phyloP scores from a whole-genome alignment of 2,888 invertebrate species.

The Rhorus exstirpatorius region DNA sequence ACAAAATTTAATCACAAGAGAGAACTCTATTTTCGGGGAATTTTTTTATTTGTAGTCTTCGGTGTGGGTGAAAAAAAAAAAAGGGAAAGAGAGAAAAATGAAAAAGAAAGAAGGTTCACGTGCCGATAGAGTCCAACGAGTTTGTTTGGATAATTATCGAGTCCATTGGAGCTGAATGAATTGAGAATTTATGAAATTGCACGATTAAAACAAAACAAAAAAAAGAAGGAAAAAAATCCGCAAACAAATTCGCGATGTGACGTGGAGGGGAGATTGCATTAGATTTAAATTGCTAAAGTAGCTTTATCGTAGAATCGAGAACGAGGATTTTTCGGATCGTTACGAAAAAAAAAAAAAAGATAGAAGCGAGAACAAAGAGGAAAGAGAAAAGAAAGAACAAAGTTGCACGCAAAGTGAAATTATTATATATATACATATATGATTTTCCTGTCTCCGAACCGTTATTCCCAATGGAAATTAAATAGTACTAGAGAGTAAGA shows the following conservation, averaged over 20 bases:
- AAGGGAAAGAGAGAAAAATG: conserved; percentile 28
- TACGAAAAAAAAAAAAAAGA: conserved; percentile 27
- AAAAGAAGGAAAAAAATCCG: conserved; percentile 8
- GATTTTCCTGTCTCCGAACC: conserved; percentile 57
- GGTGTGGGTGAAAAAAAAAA: conserved; percentile 59
- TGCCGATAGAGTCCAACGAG: conserved; percentile 37
- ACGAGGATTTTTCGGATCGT: conserved; percentile 55
- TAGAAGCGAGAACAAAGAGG: conserved; percentile 2
- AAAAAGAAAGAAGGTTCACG: too few relatives aligned
- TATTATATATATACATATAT: too few relatives aligned
- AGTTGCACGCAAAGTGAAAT: conserved; percentile 50
- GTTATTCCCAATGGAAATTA: conserved; percentile 63
- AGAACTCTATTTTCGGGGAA: conserved; percentile 79
- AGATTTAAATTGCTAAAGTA: conserved; percentile 51
- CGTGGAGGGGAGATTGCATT: conserved; percentile 58
- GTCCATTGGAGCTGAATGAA: background rate
- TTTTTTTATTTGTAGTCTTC: conserved; percentile 73
- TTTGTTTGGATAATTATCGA: conserved; percentile 19
- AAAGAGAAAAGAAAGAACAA: conserved; percentile 26
- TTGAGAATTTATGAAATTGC: conserved; percentile 22
- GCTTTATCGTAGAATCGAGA: conserved; percentile 59
- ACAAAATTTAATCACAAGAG: conserved; percentile 63
- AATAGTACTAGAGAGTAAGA: conserved; percentile 52
- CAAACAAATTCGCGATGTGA: conserved; percentile 35
- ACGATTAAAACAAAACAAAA: conserved; percentile 22